Percentiles rank a stretch among this genome's conserved stretches.
Conservation (phyloP, 2,888 invertebrate genomes). For the Resseliella maxima region DNA sequence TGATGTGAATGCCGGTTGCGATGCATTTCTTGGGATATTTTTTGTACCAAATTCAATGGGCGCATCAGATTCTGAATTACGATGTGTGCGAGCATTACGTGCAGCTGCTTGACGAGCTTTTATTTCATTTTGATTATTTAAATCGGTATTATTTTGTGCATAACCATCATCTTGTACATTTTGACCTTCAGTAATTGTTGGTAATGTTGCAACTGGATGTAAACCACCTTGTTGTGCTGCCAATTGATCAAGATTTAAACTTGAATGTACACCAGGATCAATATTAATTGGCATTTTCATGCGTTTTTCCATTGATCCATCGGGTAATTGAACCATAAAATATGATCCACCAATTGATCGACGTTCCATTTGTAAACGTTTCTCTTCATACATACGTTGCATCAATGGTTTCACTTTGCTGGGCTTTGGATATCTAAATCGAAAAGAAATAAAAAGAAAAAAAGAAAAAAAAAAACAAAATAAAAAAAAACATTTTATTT, state of each 20-base stretch:
- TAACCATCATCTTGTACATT: constrained; percentile 72
- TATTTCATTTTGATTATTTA: constrained; percentile 61
- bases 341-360: constrained; percentile 90
- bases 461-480: not conserved
- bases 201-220: constrained; percentile 86
- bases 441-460: not conserved
- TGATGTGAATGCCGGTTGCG: constrained; percentile 85
- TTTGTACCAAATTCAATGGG: constrained; percentile 64
- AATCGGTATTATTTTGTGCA: constrained; percentile 58
- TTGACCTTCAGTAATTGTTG: constrained; percentile 82
- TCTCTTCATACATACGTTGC: constrained; percentile 93
- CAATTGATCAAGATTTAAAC: constrained; percentile 86
- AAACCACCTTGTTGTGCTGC: constrained; percentile 80
- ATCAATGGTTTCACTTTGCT: constrained; percentile 78
- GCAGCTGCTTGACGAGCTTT: constrained; percentile 57
- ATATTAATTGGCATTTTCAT: constrained; percentile 91
- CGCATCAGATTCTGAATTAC: constrained; percentile 65
- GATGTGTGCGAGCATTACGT: constrained; percentile 62
- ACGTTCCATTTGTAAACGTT: constrained; percentile 88
- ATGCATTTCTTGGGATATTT: constrained; percentile 83
- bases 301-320: constrained; percentile 90
- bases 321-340: constrained; percentile 87
- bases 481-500: not conserved
- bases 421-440: constrained; percentile 66
- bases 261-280: constrained; percentile 94